Percentiles rank a stretch among this genome's conserved stretches.
Conservation (phyloP, 2,113 vertebrate species). For the Trematomus loennbergii region DNA sequence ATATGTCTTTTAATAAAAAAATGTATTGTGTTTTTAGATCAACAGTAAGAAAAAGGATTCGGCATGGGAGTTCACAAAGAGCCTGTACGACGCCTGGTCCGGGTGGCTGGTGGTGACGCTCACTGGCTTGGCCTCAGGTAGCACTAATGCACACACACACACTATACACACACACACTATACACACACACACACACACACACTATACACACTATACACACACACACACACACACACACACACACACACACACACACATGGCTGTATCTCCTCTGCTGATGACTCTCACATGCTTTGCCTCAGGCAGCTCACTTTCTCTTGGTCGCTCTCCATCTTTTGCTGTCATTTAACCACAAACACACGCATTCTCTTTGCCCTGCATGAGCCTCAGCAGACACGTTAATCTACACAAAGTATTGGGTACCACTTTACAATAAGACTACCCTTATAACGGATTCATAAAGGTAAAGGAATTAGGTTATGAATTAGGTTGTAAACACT, state of each 20-base stretch:
- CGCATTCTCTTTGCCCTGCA: not conserved
- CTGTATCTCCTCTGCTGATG: constrained; percentile 25
- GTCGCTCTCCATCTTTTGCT: constrained; percentile 15
- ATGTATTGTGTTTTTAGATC: constrained; percentile 86
- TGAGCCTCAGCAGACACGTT: not conserved
- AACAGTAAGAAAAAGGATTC: constrained; percentile 99
- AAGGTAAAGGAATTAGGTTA: too few species aligned
- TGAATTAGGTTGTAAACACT: too few species aligned
- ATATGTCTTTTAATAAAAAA: too few species aligned
- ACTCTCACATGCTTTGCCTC: constrained; percentile 58
- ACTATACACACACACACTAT: not conserved
- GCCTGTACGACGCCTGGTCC: constrained; percentile 98
- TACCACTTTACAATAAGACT: too few species aligned
- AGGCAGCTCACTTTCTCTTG: constrained; percentile 19
- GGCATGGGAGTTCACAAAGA: constrained; percentile 98
- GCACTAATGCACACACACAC: not conserved
- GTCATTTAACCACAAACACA: not conserved
- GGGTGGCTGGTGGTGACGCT: constrained; percentile 97
- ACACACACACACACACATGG: not conserved
- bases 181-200: not conserved
- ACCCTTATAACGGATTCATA: too few species aligned
- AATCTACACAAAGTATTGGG: not conserved
- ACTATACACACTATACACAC: too few species aligned
- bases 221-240: too few species aligned
- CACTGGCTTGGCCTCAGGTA: constrained; percentile 97